These are phyloP conservation scores for Agriopis aurantiaria DNA, from an alignment of 2,888 invertebrate species.

Conservation along the genomic window DNA sequence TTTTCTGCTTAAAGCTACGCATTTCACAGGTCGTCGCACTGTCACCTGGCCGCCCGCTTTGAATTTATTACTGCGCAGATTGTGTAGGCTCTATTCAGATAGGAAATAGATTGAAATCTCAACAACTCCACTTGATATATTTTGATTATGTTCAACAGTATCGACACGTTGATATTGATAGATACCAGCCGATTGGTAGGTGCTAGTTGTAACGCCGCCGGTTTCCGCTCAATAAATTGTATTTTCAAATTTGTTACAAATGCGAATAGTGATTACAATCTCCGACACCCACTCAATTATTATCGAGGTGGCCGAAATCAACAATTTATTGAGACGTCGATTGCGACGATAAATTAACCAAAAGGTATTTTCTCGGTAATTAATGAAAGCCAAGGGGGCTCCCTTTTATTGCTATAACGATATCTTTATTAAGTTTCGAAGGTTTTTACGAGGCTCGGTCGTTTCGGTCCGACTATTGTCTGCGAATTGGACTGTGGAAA, in stretches of 20 bases:
- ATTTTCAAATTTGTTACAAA: conserved; percentile 42
- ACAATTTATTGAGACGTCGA: conserved; percentile 75
- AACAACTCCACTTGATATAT: conserved; percentile 24
- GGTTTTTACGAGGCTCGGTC: conserved; percentile 56
- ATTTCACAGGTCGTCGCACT: conserved; percentile 29
- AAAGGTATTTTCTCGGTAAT: conserved; percentile 71
- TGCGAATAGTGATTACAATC: conserved; percentile 59
- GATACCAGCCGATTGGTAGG: conserved; percentile 20
- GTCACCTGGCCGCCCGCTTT: conserved; percentile 30
- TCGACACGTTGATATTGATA: conserved; percentile 27
- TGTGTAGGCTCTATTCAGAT: conserved; percentile 26
- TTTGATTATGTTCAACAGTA: conserved; percentile 21
- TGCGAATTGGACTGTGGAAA: conserved; percentile 53
- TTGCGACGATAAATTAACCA: conserved; percentile 71
- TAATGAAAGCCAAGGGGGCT: conserved; percentile 65
- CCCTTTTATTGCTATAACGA: conserved; percentile 73
- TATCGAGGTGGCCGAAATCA: conserved; percentile 63
- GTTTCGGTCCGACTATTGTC: conserved; percentile 50
- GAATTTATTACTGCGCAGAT: conserved; percentile 35
- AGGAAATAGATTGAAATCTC: conserved; percentile 29
- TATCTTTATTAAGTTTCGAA: conserved; percentile 74
- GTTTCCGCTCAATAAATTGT: conserved; percentile 16
- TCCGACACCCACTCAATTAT: conserved; percentile 58
- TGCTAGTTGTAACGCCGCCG: conserved; percentile 19
- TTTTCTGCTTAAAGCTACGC: conserved; percentile 21